These are phyloP conservation scores for Acipenser transmontanus DNA, from an alignment of 2,797 vertebrate species.

Conservation along the genomic window DNA sequence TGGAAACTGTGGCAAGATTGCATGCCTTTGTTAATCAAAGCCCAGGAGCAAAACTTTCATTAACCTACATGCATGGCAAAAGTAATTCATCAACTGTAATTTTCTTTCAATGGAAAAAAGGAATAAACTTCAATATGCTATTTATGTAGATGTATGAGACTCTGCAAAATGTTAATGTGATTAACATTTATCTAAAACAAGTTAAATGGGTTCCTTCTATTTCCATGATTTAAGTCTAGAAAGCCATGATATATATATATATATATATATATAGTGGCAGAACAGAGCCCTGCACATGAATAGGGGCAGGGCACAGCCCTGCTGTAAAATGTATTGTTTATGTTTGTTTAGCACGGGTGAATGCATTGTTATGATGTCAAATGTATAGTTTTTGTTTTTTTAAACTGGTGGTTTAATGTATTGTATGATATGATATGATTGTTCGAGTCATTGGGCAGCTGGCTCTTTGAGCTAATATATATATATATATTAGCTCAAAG, in stretches of 20 bases:
- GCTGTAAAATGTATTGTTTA: no score
- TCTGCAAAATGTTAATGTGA: slow-evolving; percentile 75
- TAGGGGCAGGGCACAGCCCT: no score
- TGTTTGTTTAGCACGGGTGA: no score
- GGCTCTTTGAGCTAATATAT: no score
- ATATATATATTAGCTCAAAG: no score
- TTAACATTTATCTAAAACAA: slow-evolving; percentile 76
- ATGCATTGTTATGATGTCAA: no score
- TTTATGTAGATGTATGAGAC: slow-evolving; percentile 75
- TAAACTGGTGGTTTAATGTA: no score
- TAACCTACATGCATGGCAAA: slow-evolving; percentile 73
- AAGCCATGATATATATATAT: slow-evolving; percentile 38
- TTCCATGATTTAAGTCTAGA: slow-evolving; percentile 54
- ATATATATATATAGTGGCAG: no score
- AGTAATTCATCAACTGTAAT: slow-evolving; percentile 74
- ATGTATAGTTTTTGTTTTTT: no score
- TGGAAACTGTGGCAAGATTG: slow-evolving; percentile 63
- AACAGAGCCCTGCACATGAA: no score
- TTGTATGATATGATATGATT: no score
- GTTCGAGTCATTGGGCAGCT: no score
- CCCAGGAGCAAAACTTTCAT: slow-evolving; percentile 77
- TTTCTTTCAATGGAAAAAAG: slow-evolving; percentile 65
- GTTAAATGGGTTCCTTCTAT: slow-evolving; percentile 40
- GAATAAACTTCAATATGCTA: slow-evolving; percentile 72
- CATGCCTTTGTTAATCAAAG: slow-evolving; percentile 66